phyloP scores from a whole-genome alignment of 2,888 invertebrate genomes.

The Drosophila basisetae region DNA sequence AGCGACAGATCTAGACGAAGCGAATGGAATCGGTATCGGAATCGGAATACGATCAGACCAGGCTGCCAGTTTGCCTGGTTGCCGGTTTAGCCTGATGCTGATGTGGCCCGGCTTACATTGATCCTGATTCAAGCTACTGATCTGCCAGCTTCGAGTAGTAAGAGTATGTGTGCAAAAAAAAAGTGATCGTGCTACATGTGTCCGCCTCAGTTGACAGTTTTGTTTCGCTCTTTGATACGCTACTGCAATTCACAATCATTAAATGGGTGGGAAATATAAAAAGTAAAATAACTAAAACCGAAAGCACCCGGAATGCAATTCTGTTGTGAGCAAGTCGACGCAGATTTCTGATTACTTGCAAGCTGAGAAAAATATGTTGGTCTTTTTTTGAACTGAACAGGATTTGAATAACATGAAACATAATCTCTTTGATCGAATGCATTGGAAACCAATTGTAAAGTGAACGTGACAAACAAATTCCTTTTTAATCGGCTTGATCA shows the following conservation, averaged over 20 bases:
- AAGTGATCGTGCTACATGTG: conserved; percentile 79
- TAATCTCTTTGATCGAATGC: not conserved
- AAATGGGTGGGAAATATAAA: conserved; percentile 55
- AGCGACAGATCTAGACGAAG: conserved; percentile 82
- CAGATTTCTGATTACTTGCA: conserved; percentile 45
- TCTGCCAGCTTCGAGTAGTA: conserved; percentile 46
- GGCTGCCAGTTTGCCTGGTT: conserved; percentile 10
- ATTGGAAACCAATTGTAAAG: conserved; percentile 11
- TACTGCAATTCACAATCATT: conserved; percentile 57
- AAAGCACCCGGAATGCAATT: conserved; percentile 47
- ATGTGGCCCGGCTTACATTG: conserved; percentile 68
- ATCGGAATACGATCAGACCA: conserved; percentile 43
- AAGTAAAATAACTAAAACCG: conserved; percentile 13
- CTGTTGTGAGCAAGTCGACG: conserved; percentile 35
- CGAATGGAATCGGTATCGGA: conserved; percentile 43
- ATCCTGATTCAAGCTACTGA: conserved; percentile 79
- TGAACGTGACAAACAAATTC: not conserved
- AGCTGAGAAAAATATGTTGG: conserved; percentile 16
- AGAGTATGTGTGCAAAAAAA: conserved; percentile 31
- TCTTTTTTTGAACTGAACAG: conserved; percentile 13
- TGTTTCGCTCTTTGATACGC: conserved; percentile 75
- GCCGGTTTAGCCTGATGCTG: conserved; percentile 25
- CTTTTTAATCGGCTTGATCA: not conserved
- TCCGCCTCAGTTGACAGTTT: conserved; percentile 80
- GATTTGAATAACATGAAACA: not conserved